phyloP scores from a whole-genome alignment of 1,140 invertebrate genomes.

The Lucilia sericata region DNA sequence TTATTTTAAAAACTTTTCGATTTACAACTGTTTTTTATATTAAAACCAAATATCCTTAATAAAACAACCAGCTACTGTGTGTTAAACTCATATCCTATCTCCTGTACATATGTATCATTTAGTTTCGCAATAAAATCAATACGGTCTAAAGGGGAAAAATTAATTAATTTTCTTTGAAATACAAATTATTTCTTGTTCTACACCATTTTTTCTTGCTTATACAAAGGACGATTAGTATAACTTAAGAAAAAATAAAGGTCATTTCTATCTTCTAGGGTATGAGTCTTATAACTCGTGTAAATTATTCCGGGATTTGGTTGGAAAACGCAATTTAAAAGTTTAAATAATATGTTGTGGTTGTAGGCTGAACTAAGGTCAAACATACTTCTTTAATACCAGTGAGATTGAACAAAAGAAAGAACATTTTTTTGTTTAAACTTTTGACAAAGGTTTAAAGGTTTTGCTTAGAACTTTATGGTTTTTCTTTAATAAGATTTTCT shows the following conservation, averaged over 20 bases:
- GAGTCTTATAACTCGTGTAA: not conserved
- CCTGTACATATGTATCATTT: not conserved
- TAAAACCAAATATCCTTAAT: too few relatives aligned
- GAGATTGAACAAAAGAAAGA: not conserved
- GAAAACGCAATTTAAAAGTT: not conserved
- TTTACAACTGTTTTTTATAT: too few relatives aligned
- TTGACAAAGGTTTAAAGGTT: conserved; percentile 1
- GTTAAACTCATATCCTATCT: too few relatives aligned
- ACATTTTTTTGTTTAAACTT: not conserved
- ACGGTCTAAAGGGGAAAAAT: not conserved
- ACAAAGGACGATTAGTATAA: not conserved
- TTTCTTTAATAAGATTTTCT: not conserved
- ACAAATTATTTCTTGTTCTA: not conserved
- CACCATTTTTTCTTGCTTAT: not conserved
- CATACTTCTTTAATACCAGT: not conserved
- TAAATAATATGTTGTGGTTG: not conserved
- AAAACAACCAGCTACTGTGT: too few relatives aligned
- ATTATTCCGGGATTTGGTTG: not conserved
- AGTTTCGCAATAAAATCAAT: not conserved
- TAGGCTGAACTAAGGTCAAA: not conserved
- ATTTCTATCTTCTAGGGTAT: not conserved
- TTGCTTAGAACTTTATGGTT: not conserved
- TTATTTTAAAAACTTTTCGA: too few relatives aligned
- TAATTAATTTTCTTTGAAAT: not conserved
- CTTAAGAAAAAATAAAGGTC: not conserved